Evolutionary conservation across 1,140 invertebrate species (phyloP), one percentile per base, ranked within the genome.

Genomic region (Babylonia areolata): DNA sequence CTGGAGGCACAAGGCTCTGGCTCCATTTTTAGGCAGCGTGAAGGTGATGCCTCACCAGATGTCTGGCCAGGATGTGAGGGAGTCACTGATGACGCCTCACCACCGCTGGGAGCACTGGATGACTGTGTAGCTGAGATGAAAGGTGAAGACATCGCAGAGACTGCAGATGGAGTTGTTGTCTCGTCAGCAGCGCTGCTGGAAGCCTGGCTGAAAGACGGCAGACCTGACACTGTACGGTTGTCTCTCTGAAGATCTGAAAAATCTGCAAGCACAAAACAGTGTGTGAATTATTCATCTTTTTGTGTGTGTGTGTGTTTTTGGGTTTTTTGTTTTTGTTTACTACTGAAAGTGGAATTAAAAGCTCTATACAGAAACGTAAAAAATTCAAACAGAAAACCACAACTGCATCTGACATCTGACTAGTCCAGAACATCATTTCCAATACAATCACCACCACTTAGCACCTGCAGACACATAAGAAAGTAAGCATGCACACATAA

Each of bases 191-290:
- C 35, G 71, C 31, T 73, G n/a, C 31, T 15, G 6, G 31, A 6
- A 37, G 71, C 12, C 71, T 73, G 71, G 71, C 33, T 37, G 23
- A 73, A 79, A 6, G 42, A 54, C 9, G 78, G 15, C 78, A 80
- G 3, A 37, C 11, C 23, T 23, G 28, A n/a, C 11, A 51, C 69
- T 31, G 17, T 2, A 28, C 31, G 33, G 23, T 46, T 69, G 23
- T 39, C 33, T 37, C n/a, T 78, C 64, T 81, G 77, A 51, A 69
- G 64, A 33, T 84, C 82, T 31, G 82, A 84, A 31, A 84, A 84
- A 46, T 84, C 82, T 84, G 82, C 12, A 83, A 83, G 12, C 46
- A 51, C 46, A 51, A 51, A 51, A 51, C 46, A 51, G 9, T n/a
- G n/a, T n/a, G n/a, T n/a, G n/a, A n/a, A n/a, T n/a, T n/a, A n/a